A percentile compares a stretch with the other conserved stretches of the same genome.
These are phyloP conservation scores for Pteropus alecto DNA, from an alignment of 2,113 vertebrate species.

Conservation along the genomic window DNA sequence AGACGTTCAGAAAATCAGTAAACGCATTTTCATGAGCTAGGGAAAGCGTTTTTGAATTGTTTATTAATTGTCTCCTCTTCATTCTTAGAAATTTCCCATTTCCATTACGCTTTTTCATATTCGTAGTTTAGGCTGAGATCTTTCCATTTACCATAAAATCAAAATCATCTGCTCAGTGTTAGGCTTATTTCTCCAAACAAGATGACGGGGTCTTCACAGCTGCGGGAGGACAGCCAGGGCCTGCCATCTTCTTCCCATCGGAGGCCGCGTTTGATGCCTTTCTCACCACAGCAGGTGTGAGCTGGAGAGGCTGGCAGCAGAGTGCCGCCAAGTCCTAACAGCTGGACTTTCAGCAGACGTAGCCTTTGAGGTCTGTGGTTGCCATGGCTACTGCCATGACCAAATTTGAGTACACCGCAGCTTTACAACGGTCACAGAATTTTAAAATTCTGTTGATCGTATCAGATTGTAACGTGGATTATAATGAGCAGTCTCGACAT, in stretches of 20 bases:
- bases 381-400: conserved; percentile 61
- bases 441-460: conserved; percentile 4
- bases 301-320: neutral
- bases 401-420: neutral
- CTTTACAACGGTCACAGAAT: conserved; percentile 2
- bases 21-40: neutral
- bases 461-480: neutral
- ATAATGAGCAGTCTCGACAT: neutral
- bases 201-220: neutral
- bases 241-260: neutral
- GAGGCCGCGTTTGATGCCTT: conserved; percentile 4
- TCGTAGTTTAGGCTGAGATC: neutral
- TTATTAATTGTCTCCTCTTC: neutral
- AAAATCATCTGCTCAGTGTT: neutral
- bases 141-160: neutral
- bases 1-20: neutral
- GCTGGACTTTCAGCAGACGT: neutral
- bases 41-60: neutral
- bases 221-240: neutral
- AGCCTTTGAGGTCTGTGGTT: conserved; percentile 63
- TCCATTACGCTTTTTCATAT: neutral
- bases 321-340: neutral
- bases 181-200: neutral
- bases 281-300: neutral
- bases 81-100: neutral